Base-by-base conservation (phyloP, 2,113 vertebrate species). In the Ovibos moschatus region DNA sequence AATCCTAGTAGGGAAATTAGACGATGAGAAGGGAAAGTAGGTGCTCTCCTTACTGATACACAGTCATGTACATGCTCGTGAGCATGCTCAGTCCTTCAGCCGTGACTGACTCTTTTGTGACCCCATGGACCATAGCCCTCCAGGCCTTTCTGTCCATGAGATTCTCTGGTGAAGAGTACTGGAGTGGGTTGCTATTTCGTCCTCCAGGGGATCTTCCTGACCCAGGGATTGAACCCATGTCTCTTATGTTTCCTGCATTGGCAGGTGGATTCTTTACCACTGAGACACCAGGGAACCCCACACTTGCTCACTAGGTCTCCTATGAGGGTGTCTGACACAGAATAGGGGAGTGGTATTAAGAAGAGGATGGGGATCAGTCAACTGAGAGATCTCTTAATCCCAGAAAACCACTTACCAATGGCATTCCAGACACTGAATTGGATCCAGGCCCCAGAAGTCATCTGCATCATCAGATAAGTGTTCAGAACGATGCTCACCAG, bases 11-110 rank as follows among this genome's bases (percentile, higher is more conserved):
- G 21, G 36, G 67, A 74, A 74, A 40, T 74, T 21, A 74, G 67
- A 23, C 0, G 0, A 9, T 67, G 64, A 67, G 64, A 67, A 36
- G 64, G 17, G n/a, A 36, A 21, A 21, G 33, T 67, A 36, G 64
- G 17, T 67, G n/a, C n/a, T 67, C 64, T 36, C 17, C 8, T 67
- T 36, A 67, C 64, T 67, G 64, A 10, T 19, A 36, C 64, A 67
- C 1, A 4, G 4, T 67, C 4, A 0, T 67, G 64, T 67, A 67
- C 33, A 67, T 0, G 0, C 64, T 67, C 3, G 33, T 67, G 33
- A 2, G 33, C 62, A 67, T 9, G 16, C 33, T n/a, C 62, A 19
- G 33, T n/a, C 3, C 16, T 3, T 67, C 64, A 67, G 16, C n/a
- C 1, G 2, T n/a, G 33, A 67, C 33, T 67, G 64, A n/a, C 4